Evolutionary conservation across 2,113 vertebrate genomes (phyloP).

Genomic region (Protobothrops flavoviridis): DNA sequence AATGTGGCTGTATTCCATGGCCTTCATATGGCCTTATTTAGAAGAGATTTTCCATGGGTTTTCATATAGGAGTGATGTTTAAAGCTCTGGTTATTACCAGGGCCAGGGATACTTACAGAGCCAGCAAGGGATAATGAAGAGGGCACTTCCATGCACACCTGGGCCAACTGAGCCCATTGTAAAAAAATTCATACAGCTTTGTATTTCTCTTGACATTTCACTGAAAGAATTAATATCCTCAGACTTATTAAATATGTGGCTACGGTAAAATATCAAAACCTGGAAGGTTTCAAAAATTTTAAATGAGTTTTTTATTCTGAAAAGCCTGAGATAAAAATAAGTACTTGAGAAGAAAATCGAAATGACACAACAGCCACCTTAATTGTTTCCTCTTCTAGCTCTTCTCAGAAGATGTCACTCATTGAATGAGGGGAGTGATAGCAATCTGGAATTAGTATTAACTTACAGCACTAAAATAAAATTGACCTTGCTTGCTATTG

Average conservation of each 20-base stretch:
- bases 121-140: not conserved
- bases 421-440: not conserved
- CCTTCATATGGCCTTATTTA: not conserved
- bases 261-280: not conserved
- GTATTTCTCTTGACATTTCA: not conserved
- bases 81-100: not conserved
- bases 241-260: not conserved
- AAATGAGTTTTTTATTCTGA: not conserved
- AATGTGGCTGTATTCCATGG: not conserved
- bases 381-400: not conserved
- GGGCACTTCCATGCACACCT: not conserved
- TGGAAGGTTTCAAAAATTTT: not conserved
- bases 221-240: not conserved
- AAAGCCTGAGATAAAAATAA: conserved; percentile 4
- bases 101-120: not conserved
- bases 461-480: not conserved
- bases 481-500: not conserved
- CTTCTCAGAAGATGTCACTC: not conserved
- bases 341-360: not conserved
- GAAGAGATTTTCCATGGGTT: not conserved
- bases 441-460: not conserved
- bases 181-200: not conserved
- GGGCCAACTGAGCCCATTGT: not conserved
- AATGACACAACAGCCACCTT: not conserved
- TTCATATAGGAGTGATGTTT: not conserved